Evolutionary conservation across 2,797 vertebrate species (phyloP).

Genomic region (Steatocranus sp.): DNA sequence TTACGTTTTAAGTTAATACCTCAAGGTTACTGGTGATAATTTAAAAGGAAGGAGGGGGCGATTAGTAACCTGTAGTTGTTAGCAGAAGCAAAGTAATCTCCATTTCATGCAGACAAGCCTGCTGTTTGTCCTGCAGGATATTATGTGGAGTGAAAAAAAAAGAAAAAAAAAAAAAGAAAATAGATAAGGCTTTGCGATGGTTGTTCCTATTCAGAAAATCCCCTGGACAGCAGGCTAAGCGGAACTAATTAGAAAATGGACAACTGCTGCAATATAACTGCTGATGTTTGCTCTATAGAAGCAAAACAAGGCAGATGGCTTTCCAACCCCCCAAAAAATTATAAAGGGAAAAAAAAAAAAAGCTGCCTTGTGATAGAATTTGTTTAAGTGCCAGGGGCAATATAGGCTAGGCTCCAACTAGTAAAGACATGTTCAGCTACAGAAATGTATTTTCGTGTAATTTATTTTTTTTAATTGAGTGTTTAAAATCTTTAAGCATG

Average conservation of each 20-base stretch:
- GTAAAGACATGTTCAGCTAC: not conserved
- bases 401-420: not conserved
- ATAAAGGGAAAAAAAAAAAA: not conserved
- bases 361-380: constrained; percentile 15
- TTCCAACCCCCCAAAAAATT: not conserved
- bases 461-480: not conserved
- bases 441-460: not conserved
- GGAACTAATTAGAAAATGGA: constrained; percentile 36
- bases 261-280: not conserved
- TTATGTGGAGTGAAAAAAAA: not conserved
- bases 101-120: constrained; percentile 8
- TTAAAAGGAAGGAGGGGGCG: not conserved
- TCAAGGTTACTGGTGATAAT: constrained; percentile 15
- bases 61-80: constrained; percentile 6
- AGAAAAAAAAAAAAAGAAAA: not conserved
- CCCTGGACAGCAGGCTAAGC: constrained; percentile 29
- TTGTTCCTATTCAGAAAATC: constrained; percentile 22
- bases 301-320: not conserved
- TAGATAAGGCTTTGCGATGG: no score
- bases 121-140: constrained; percentile 15
- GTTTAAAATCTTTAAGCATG: not conserved
- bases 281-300: constrained; percentile 1
- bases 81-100: constrained; percentile 30
- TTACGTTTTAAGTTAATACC: not conserved
- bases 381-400: constrained; percentile 1